phyloP scores from a whole-genome alignment of 92 coral and sea anemone genomes.

The Zoanthus gigantus region DNA sequence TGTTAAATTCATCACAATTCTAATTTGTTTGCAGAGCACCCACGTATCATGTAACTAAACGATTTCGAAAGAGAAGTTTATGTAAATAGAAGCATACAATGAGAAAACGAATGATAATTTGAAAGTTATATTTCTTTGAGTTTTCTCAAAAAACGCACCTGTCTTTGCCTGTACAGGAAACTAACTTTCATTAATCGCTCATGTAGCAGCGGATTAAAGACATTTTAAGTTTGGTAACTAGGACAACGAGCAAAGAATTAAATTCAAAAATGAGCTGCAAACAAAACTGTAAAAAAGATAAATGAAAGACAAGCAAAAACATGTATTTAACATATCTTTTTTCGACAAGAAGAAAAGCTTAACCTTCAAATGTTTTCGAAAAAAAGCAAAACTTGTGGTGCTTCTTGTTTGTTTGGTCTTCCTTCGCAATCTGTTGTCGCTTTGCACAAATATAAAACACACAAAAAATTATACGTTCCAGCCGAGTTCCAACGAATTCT shows the following conservation, averaged over 20 bases:
- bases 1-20: neutral
- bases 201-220: neutral
- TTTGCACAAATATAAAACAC: no score
- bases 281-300: neutral
- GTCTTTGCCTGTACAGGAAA: neutral
- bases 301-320: no score
- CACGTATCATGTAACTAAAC: slow-evolving; percentile 3
- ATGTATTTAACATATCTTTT: no score
- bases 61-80: neutral
- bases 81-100: neutral
- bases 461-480: no score
- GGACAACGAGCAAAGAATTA: neutral
- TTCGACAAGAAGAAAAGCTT: no score
- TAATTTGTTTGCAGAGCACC: slow-evolving; percentile 11
- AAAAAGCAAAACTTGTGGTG: no score
- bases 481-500: no score
- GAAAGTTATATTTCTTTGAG: neutral
- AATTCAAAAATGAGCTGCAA: neutral
- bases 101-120: neutral
- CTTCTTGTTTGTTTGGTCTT: no score
- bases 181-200: neutral
- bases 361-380: no score
- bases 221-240: neutral
- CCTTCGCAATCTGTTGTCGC: no score
- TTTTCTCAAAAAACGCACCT: neutral